These are phyloP conservation scores for Pyrochroa serraticornis DNA, from an alignment of 2,888 invertebrate genomes.

Conservation along the genomic window DNA sequence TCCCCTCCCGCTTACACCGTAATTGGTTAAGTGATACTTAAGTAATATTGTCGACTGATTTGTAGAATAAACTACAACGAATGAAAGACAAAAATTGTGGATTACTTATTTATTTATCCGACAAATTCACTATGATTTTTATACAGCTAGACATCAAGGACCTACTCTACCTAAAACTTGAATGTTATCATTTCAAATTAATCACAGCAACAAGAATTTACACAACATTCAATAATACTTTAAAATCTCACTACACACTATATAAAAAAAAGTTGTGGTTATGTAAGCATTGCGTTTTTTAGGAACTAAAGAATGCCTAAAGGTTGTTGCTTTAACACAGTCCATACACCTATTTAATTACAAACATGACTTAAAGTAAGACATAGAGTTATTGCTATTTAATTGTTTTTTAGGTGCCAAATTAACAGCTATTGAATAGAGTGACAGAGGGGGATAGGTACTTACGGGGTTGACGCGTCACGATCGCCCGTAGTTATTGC, in stretches of 20 bases:
- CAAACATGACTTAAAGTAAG: slow-evolving; percentile 36
- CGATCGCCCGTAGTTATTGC: slow-evolving; percentile 8
- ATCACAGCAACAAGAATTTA: slow-evolving; percentile 60
- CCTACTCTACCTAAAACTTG: slow-evolving; percentile 50
- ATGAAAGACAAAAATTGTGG: slow-evolving; percentile 5
- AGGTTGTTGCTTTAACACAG: slow-evolving; percentile 26
- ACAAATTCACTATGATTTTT: slow-evolving; percentile 54
- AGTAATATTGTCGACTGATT: not conserved
- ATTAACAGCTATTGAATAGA: not conserved
- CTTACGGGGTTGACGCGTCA: not conserved
- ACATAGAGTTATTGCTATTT: slow-evolving; percentile 42
- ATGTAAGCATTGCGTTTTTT: slow-evolving; percentile 35
- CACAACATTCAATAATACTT: slow-evolving; percentile 52
- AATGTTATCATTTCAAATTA: slow-evolving; percentile 52
- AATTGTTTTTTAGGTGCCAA: not conserved
- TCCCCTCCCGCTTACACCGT: too few relatives aligned
- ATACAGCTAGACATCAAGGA: slow-evolving; percentile 57
- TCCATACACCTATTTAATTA: slow-evolving; percentile 30
- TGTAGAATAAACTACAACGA: not conserved
- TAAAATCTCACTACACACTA: slow-evolving; percentile 45
- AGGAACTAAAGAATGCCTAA: slow-evolving; percentile 38
- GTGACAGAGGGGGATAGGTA: not conserved
- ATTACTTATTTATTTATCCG: slow-evolving; percentile 50
- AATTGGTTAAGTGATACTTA: too few relatives aligned
- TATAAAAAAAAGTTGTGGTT: slow-evolving; percentile 34